Conservation (phyloP, 2,888 invertebrate genomes). For the Galerucella calmariensis region DNA sequence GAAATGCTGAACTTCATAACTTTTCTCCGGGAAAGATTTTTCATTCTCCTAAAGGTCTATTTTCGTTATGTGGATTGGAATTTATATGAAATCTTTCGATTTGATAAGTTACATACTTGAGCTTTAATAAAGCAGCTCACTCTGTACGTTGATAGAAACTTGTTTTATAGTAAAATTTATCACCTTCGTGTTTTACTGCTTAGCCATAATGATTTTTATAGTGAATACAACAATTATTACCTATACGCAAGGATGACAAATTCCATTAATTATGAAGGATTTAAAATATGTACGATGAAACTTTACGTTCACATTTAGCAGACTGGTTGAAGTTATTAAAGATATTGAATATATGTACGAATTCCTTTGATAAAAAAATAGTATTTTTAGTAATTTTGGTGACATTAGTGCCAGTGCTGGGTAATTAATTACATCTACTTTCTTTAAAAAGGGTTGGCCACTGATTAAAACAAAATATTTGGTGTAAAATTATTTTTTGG, state of each 20-base stretch:
- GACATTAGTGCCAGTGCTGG: no score
- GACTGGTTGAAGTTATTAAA: slow-evolving; percentile 2
- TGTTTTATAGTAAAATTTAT: background rate
- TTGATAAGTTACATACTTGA: background rate
- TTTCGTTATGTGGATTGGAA: slow-evolving; percentile 30
- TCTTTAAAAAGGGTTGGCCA: no score
- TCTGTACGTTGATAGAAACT: background rate
- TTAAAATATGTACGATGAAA: no score
- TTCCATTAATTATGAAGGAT: no score
- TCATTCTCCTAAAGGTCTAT: slow-evolving; percentile 35
- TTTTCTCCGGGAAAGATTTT: slow-evolving; percentile 48
- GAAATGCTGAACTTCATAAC: slow-evolving; percentile 54
- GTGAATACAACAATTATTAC: background rate
- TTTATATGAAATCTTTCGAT: slow-evolving; percentile 23
- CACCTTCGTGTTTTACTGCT: background rate
- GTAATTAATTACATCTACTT: no score
- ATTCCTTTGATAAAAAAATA: no score
- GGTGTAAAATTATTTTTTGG: no score
- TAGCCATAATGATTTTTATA: background rate
- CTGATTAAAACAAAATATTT: no score
- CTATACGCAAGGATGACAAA: background rate
- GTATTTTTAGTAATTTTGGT: no score
- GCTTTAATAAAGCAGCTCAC: background rate
- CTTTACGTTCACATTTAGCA: background rate
- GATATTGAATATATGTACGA: no score